Conservation (phyloP, 2,797 vertebrate species). For the Protonibea diacanthus region DNA sequence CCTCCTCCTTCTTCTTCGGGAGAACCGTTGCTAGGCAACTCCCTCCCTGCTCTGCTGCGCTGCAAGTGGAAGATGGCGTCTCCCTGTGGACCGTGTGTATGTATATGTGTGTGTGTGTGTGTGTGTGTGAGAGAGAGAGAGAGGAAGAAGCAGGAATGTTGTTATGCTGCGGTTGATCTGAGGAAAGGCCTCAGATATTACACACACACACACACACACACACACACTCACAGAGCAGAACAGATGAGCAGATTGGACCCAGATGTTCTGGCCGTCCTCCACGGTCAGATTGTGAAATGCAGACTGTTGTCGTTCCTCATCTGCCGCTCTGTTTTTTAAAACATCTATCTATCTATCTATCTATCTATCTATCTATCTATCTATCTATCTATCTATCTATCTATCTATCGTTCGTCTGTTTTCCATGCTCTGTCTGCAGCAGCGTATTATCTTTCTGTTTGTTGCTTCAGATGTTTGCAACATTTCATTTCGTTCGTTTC, state of each 20-base stretch:
- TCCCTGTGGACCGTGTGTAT: slow-evolving; percentile 67
- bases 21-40: slow-evolving; percentile 86
- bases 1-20: slow-evolving; percentile 18
- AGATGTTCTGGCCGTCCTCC: slow-evolving; percentile 74
- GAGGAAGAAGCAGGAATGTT: slow-evolving; percentile 62
- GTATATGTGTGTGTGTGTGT: slow-evolving; percentile 33
- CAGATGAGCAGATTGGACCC: slow-evolving; percentile 74
- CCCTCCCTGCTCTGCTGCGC: slow-evolving; percentile 79
- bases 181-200: slow-evolving; percentile 52
- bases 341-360: neutral
- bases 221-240: slow-evolving; percentile 27
- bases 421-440: slow-evolving; percentile 16
- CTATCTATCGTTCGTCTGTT: neutral
- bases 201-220: slow-evolving; percentile 25
- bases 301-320: slow-evolving; percentile 23
- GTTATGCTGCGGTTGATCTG: slow-evolving; percentile 65
- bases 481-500: too few species aligned
- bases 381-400: neutral
- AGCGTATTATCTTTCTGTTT: neutral
- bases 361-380: neutral
- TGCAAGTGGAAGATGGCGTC: slow-evolving; percentile 84
- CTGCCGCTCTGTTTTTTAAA: neutral
- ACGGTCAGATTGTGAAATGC: slow-evolving; percentile 49
- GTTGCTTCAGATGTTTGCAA: neutral
- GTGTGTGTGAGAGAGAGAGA: slow-evolving; percentile 26